Percentiles rank a stretch among this genome's conserved stretches.
phyloP scores from a whole-genome alignment of 2,888 invertebrate genomes.

The Pachydiplax longipennis region DNA sequence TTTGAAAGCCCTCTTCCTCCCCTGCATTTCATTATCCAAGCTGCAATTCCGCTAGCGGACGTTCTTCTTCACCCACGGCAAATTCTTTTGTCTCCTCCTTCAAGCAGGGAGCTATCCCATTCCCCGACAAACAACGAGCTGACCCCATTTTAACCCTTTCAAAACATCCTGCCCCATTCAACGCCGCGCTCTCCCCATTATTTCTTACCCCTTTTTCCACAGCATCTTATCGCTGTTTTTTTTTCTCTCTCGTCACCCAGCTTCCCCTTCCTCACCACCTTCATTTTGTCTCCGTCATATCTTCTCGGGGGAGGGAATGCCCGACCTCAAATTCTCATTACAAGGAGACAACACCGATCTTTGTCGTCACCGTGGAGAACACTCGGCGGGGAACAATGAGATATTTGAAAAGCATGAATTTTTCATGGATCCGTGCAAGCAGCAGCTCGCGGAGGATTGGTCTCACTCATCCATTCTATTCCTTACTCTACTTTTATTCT shows the following conservation, averaged over 20 bases:
- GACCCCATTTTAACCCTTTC: conserved; percentile 27
- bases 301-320: background rate
- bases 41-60: conserved; percentile 9
- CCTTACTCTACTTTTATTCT: background rate
- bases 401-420: conserved; percentile 38
- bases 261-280: background rate
- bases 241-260: background rate
- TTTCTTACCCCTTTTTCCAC: background rate
- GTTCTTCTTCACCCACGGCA: conserved; percentile 30
- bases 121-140: conserved; percentile 36
- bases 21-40: conserved; percentile 19
- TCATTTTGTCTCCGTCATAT: background rate
- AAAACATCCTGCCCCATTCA: conserved; percentile 12
- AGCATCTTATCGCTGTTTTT: background rate
- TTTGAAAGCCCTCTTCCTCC: conserved; percentile 2
- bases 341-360: conserved; percentile 42
- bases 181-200: background rate
- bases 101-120: background rate
- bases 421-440: background rate
- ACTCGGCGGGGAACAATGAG: conserved; percentile 33
- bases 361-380: conserved; percentile 26
- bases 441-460: background rate
- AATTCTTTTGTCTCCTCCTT: conserved; percentile 27
- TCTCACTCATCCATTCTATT: background rate
- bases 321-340: conserved; percentile 40